Base-by-base conservation (phyloP, 2,888 invertebrate species). In the Dicycla oo region DNA sequence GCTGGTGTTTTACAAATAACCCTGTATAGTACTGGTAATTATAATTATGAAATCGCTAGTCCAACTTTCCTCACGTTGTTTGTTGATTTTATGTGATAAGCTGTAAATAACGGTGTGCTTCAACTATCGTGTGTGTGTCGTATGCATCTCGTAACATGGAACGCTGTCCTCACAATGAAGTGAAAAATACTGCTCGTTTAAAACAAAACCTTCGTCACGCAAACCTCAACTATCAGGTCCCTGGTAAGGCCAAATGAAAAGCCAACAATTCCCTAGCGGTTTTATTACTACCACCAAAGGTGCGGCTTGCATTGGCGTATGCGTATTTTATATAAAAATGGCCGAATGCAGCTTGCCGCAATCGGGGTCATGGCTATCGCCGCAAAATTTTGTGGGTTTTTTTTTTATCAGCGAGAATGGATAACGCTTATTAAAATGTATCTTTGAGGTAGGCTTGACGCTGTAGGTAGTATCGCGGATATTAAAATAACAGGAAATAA, bases 291-390 rank as follows among this genome's bases (percentile, higher is more conserved):
- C 51, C 26, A 7, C 72, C n/a, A 63, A 64, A 78, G 34, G 75
- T 49, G 45, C 26, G 45, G 45, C 3, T 69, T 62, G 43, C 30
- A 58, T 63, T 58, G 78, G 23, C 62, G 57, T 75, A 51, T 62
- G 30, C 40, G 71, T 75, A 71, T 78, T 70, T 71, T 78, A 34
- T 47, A 23, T 71, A 57, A 78, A 78, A 64, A 71, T 78, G 63
- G 26, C 78, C n/a, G 72, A 63, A 75, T 78, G 47, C 71, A 63
- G 56, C 23, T 49, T 53, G 49, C 71, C 53, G 78, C 71, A 75
- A 34, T 58, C 4, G 57, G 7, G 51, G 30, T 38, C 38, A 69
- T 30, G 34, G n/a, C 20, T 56, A 40, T 56, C 26, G 49, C 7
- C 11, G 26, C 20, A 30, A 26, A 66, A 23, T 47, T 5, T 18